Conservation (phyloP, 1,140 invertebrate genomes). For the Drosophila arawakana region DNA sequence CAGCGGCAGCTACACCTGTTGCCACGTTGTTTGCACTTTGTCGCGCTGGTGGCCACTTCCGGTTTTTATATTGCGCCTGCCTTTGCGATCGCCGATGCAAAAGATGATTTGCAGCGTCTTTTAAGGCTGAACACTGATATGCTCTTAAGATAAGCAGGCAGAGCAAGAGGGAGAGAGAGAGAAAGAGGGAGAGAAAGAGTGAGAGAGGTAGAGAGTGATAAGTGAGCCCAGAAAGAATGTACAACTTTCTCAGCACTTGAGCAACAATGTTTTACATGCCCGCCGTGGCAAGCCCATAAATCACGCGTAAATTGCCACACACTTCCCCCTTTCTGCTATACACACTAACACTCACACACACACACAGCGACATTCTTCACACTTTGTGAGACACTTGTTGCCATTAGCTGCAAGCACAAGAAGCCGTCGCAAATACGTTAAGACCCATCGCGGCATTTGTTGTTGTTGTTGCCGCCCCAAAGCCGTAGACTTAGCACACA, state of each 20-base stretch:
- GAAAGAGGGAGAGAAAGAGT: not conserved
- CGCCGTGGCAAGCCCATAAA: conserved; percentile 54
- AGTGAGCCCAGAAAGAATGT: not conserved
- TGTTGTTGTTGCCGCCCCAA: conserved; percentile 15
- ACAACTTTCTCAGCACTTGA: conserved; percentile 5
- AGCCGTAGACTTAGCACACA: conserved; percentile 37
- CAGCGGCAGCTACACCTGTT: conserved; percentile 73
- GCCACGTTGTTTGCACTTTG: conserved; percentile 39
- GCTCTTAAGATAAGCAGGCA: conserved; percentile 70
- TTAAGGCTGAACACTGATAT: conserved; percentile 64
- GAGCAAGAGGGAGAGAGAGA: not conserved
- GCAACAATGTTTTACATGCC: conserved; percentile 39
- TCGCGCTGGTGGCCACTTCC: conserved; percentile 40
- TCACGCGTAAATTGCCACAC: conserved; percentile 56
- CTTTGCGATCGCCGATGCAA: conserved; percentile 3
- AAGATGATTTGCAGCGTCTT: conserved; percentile 64
- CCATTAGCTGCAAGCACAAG: conserved; percentile 47
- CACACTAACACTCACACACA: not conserved
- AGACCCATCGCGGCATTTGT: conserved; percentile 23
- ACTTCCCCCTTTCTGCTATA: not conserved
- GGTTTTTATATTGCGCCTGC: conserved; percentile 15
- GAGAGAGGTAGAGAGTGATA: not conserved
- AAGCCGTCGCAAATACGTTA: conserved; percentile 29
- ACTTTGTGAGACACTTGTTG: conserved; percentile 67
- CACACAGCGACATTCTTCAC: conserved; percentile 3